phyloP scores from a whole-genome alignment of 2,797 vertebrate species.

The Tenualosa thibaudeaui region DNA sequence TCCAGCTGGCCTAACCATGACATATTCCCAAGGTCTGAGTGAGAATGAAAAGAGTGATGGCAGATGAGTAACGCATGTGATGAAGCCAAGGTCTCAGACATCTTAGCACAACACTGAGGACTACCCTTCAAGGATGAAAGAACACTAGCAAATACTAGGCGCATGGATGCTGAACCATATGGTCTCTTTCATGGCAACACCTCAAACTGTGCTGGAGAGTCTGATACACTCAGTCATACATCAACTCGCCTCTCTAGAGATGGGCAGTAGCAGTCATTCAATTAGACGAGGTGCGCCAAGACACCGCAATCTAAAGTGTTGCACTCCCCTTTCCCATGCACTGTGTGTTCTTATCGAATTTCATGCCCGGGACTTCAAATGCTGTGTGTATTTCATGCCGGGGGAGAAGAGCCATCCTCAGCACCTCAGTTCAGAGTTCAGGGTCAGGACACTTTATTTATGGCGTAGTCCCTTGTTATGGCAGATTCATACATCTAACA shows the following conservation, averaged over 20 bases:
- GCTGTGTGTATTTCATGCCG: slow-evolving; percentile 48
- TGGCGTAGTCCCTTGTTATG: slow-evolving; percentile 1
- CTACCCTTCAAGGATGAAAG: background rate
- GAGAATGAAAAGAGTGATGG: slow-evolving; percentile 4
- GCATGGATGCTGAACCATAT: slow-evolving; percentile 48
- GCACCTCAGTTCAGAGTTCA: slow-evolving; percentile 52
- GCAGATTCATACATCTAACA: slow-evolving; percentile 3
- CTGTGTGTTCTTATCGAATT: slow-evolving; percentile 47
- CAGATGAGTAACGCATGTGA: slow-evolving; percentile 6
- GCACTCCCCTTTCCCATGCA: slow-evolving; percentile 30
- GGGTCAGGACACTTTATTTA: slow-evolving; percentile 47
- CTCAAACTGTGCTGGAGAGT: slow-evolving; percentile 41
- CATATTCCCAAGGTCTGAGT: slow-evolving; percentile 22
- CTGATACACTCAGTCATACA: slow-evolving; percentile 40
- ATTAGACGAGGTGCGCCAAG: slow-evolving; percentile 6
- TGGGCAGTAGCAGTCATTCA: slow-evolving; percentile 41
- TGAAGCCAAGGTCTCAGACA: background rate
- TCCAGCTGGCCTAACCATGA: background rate
- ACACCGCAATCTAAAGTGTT: slow-evolving; percentile 18
- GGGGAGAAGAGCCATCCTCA: slow-evolving; percentile 39
- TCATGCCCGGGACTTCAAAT: slow-evolving; percentile 46
- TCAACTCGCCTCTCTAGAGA: slow-evolving; percentile 42
- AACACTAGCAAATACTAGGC: slow-evolving; percentile 17
- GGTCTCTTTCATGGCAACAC: slow-evolving; percentile 56
- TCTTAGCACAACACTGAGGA: background rate